Evolutionary conservation across 2,113 vertebrate genomes (phyloP), one percentile per base, ranked within the genome.

Genomic region (Alouatta palliata): DNA sequence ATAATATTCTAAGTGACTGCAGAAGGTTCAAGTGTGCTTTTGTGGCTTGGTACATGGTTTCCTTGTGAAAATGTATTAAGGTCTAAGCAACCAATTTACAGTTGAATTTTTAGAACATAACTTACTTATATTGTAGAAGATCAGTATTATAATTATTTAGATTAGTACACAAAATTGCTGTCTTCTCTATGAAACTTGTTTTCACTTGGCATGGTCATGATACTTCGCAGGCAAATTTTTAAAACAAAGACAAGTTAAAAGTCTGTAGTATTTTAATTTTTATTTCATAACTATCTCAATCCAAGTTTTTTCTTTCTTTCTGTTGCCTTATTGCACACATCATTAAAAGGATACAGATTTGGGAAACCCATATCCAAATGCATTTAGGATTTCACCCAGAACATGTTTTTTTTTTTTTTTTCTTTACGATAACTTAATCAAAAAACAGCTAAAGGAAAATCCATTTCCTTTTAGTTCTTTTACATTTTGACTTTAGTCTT

Each of bases 201-300:
- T 97, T 66, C 47, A 93, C 19, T 88, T 77, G 17, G 25, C 40
- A 58, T 87, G 10, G 35, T 47, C 23, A 77, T 85, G 70, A 49
- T 81, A 88, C 1, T 95, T 52, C n/a, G 6, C 21, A 68, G 21
- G 32, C 43, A 94, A 52, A 73, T 23, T 88, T 79, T 95, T 64
- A 73, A 94, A 93, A 93, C 66, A 96, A 87, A 93, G 45, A 94
- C 66, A 89, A 47, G 56, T 73, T 83, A 92, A 95, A 70, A 10
- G 8, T 90, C 76, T 70, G 58, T 12, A 89, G 30, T 23, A 75
- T 75, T 94, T 92, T 89, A 52, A 75, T 90, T 81, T 86, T 86
- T 1, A 40, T 68, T 93, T 32, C 45, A 52, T 90, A 94, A 76
- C 8, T 73, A 85, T 58, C 9, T 88, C 30, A 68, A 49, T 81